phyloP scores from a whole-genome alignment of 2,797 vertebrate species.

The Diplodus puntazzo region DNA sequence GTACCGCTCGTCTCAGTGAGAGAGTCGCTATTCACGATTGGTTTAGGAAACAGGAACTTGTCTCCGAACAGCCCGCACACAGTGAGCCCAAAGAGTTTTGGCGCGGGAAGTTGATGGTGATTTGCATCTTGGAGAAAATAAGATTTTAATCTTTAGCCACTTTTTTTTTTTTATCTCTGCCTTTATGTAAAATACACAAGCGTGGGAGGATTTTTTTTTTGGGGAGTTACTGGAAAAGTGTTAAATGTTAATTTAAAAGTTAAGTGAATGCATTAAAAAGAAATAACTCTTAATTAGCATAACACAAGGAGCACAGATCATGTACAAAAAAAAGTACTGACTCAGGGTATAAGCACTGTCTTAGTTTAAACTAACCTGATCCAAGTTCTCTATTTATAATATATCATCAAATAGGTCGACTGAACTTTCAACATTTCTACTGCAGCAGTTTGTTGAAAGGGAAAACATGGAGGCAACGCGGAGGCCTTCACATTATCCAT shows the following conservation, averaged over 20 bases:
- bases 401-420: neutral
- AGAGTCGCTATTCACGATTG: neutral
- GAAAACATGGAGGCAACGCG: too few species aligned
- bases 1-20: too few species aligned
- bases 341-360: neutral
- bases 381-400: neutral
- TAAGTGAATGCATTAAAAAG: constrained; percentile 2
- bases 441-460: too few species aligned
- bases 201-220: neutral
- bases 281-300: neutral
- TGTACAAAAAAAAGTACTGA: neutral
- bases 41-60: neutral
- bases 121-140: constrained; percentile 15
- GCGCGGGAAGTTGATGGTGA: neutral
- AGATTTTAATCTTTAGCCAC: neutral
- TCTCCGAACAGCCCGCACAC: neutral
- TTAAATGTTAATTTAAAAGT: neutral
- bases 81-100: neutral
- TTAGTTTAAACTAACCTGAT: neutral
- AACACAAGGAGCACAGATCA: neutral
- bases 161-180: neutral
- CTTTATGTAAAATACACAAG: neutral
- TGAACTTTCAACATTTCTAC: too few species aligned
- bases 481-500: too few species aligned
- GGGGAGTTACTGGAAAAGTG: neutral